Conservation (phyloP, 2,113 vertebrate species). For the Hylia prasina region DNA sequence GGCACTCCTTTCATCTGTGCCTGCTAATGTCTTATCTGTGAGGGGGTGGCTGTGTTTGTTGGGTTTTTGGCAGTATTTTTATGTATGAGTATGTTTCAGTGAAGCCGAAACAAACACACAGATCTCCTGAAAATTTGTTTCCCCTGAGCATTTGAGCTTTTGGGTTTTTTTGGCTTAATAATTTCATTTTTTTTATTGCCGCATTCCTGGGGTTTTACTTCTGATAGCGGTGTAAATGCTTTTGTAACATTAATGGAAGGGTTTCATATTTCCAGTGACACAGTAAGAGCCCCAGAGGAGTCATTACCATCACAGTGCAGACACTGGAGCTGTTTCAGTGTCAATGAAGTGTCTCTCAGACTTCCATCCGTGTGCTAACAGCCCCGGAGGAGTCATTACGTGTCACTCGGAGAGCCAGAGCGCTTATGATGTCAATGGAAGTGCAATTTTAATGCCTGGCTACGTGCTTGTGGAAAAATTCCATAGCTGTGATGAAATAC, state of each 20-base stretch:
- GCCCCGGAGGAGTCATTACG: slow-evolving; percentile 20
- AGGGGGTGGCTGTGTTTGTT: not conserved
- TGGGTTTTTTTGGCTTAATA: not conserved
- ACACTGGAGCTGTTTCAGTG: slow-evolving; percentile 10
- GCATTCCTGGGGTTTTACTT: not conserved
- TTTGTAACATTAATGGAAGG: not conserved
- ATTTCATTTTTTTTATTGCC: not conserved
- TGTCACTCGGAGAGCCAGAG: not conserved
- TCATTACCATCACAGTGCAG: not conserved
- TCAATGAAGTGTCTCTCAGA: slow-evolving; percentile 47
- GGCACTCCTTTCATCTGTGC: not conserved
- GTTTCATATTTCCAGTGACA: not conserved
- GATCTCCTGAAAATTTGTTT: not conserved
- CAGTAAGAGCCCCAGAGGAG: not conserved
- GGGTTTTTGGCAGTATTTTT: not conserved
- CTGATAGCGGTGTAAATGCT: not conserved
- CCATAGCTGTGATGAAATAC: not conserved
- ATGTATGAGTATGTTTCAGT: not conserved
- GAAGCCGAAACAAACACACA: not conserved
- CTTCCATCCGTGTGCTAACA: not conserved
- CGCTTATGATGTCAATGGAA: not conserved
- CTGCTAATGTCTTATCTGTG: not conserved
- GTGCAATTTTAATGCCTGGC: not conserved
- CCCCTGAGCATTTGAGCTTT: not conserved
- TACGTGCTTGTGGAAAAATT: not conserved